These are phyloP conservation scores for Rhingia rostrata DNA, from an alignment of 2,888 invertebrate species.

Conservation along the genomic window DNA sequence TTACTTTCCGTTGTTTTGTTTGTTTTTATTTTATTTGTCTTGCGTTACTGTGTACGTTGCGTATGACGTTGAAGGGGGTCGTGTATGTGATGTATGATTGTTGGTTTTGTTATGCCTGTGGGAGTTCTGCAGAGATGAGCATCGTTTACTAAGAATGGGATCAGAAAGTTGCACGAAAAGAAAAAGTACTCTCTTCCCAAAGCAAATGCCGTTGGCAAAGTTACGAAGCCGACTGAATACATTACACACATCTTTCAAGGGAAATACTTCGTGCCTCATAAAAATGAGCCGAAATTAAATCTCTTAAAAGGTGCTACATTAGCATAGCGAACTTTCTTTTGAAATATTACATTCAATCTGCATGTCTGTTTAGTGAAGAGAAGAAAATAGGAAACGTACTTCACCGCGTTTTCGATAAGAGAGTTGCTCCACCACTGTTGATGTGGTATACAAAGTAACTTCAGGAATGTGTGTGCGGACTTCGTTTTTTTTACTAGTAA, in stretches of 20 bases:
- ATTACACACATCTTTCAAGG: neutral
- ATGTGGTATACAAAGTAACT: too few relatives aligned
- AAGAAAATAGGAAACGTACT: too few relatives aligned
- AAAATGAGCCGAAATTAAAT: neutral
- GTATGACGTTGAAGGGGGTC: slow-evolving; percentile 25
- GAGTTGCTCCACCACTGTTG: too few relatives aligned
- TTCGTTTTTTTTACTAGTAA: too few relatives aligned
- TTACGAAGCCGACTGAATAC: too few relatives aligned
- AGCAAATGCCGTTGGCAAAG: too few relatives aligned
- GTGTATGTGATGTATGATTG: slow-evolving; percentile 61
- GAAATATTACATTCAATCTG: too few relatives aligned
- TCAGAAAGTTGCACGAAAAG: slow-evolving; percentile 54
- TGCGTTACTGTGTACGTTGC: slow-evolving; percentile 52
- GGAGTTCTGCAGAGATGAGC: slow-evolving; percentile 47
- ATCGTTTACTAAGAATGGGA: slow-evolving; percentile 47
- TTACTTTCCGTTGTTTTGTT: slow-evolving; percentile 54
- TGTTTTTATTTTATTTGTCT: slow-evolving; percentile 58
- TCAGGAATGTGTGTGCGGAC: too few relatives aligned
- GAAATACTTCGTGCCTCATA: neutral
- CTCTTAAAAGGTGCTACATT: neutral
- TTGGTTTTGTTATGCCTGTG: slow-evolving; percentile 46
- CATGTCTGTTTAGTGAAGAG: too few relatives aligned
- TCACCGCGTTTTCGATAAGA: too few relatives aligned
- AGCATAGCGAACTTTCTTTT: neutral
- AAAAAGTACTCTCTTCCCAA: slow-evolving; percentile 5